Conservation (phyloP, 2,113 vertebrate species). For the Furnarius figulus region DNA sequence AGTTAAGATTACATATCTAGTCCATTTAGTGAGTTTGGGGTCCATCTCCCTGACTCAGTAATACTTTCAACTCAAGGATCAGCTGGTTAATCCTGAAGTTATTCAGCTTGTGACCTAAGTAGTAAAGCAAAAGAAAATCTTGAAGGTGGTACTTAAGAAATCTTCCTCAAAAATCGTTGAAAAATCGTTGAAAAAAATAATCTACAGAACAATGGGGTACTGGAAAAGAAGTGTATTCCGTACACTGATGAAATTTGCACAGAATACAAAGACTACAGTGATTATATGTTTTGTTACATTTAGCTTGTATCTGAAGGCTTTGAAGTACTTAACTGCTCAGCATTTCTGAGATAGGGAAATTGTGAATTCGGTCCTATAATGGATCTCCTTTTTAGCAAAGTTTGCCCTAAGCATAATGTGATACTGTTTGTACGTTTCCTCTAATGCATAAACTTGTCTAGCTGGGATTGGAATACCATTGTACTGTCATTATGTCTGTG, state of each 20-base stretch:
- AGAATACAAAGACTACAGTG: background rate
- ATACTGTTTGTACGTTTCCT: background rate
- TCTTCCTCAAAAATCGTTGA: background rate
- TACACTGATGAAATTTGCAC: background rate
- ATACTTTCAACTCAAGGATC: background rate
- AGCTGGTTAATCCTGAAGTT: background rate
- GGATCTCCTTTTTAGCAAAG: background rate
- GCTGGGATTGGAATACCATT: background rate
- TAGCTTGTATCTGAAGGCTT: background rate
- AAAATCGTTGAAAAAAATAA: background rate
- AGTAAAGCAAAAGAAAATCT: background rate
- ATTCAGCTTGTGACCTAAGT: background rate
- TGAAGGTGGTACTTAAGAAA: background rate
- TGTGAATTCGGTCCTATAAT: background rate
- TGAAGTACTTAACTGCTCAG: background rate
- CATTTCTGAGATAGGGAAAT: background rate
- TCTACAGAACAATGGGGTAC: background rate
- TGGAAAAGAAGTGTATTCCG: background rate
- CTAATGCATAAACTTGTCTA: background rate
- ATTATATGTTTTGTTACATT: background rate
- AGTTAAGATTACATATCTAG: background rate
- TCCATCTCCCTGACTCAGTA: background rate
- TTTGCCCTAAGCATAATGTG: background rate
- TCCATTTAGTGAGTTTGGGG: background rate
- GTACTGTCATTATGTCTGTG: background rate